Conservation (phyloP, 2,888 invertebrate species). For the Megalurothrips usitatus region DNA sequence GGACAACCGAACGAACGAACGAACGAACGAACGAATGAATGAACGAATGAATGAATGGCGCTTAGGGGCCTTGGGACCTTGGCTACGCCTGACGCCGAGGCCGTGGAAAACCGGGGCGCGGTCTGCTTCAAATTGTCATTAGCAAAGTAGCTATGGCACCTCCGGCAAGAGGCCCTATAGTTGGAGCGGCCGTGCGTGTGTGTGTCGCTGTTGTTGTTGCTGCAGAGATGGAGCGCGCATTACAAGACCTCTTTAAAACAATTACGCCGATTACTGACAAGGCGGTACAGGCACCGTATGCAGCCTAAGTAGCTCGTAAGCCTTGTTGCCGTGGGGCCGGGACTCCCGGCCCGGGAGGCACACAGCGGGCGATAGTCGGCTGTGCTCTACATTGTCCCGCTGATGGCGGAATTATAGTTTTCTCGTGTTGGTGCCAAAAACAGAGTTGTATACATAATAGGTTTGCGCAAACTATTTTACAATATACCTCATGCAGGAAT, state of each 20-base stretch:
- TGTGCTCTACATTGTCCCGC: background rate
- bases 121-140: conserved; percentile 21
- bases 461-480: too few relatives aligned
- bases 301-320: conserved; percentile 7
- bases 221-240: background rate
- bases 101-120: background rate
- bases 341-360: background rate
- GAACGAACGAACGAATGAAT: too few relatives aligned
- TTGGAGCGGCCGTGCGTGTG: too few relatives aligned
- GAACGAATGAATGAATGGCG: too few relatives aligned
- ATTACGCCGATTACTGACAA: conserved; percentile 22
- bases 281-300: background rate
- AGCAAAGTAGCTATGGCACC: background rate
- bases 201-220: background rate
- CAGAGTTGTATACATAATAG: too few relatives aligned
- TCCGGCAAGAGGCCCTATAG: background rate
- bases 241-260: conserved; percentile 25
- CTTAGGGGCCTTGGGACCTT: too few relatives aligned
- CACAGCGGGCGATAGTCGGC: background rate
- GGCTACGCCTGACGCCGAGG: background rate
- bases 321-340: background rate
- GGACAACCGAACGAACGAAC: too few relatives aligned
- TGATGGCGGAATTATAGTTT: too few relatives aligned
- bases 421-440: too few relatives aligned
- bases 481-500: too few relatives aligned